phyloP scores from a whole-genome alignment of 1,140 invertebrate species.

The Drosophila pruinosa region DNA sequence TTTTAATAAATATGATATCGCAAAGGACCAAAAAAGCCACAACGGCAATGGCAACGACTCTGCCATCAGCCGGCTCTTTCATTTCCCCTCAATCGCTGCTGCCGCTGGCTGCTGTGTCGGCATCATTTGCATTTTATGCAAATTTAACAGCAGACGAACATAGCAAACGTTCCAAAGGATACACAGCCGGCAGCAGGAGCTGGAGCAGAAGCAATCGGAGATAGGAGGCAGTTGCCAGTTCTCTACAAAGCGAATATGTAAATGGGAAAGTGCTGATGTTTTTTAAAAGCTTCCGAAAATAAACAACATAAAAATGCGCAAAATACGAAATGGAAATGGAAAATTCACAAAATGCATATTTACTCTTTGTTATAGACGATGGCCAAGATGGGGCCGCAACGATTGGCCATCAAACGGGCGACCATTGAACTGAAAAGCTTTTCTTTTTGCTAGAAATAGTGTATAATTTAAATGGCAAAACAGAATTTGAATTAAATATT shows the following conservation, averaged over 20 bases:
- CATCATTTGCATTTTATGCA: conserved; percentile 82
- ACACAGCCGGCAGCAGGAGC: conserved; percentile 46
- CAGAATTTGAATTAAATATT: neutral
- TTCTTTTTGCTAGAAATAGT: neutral
- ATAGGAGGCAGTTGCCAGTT: neutral
- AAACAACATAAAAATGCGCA: conserved; percentile 77
- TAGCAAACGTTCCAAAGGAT: conserved; percentile 72
- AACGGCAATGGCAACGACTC: conserved; percentile 51
- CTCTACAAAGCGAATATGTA: conserved; percentile 76
- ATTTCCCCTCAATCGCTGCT: neutral
- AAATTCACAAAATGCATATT: conserved; percentile 77
- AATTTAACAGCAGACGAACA: conserved; percentile 72
- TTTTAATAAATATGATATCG: conserved; percentile 83
- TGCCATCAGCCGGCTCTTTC: conserved; percentile 24
- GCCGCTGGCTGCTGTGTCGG: conserved; percentile 36
- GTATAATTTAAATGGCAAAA: neutral
- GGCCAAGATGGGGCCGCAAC: neutral
- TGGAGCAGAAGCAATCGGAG: neutral
- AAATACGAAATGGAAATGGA: conserved; percentile 70
- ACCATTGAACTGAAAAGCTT: neutral
- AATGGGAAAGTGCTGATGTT: conserved; percentile 76
- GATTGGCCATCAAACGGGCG: neutral
- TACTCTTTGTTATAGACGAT: conserved; percentile 52
- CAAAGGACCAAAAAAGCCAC: conserved; percentile 80
- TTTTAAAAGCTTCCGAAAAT: conserved; percentile 78